phyloP scores from a whole-genome alignment of 2,797 vertebrate species.

The Hipposideros larvatus region DNA sequence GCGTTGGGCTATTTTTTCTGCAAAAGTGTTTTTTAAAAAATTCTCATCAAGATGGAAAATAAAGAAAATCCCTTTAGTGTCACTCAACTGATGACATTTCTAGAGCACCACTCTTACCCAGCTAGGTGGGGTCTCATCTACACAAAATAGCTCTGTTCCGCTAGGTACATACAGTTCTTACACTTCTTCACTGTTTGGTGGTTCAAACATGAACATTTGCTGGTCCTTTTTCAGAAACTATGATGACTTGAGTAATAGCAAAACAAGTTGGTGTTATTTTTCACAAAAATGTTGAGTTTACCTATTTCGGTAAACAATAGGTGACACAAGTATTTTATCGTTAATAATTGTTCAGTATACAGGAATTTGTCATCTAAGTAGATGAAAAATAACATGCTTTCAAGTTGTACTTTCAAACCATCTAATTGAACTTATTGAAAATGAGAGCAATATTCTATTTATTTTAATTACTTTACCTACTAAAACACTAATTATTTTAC shows the following conservation, averaged over 20 bases:
- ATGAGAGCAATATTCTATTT: background rate
- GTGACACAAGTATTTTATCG: slow-evolving; percentile 51
- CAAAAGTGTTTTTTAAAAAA: background rate
- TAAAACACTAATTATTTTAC: background rate
- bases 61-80: background rate
- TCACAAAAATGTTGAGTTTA: background rate
- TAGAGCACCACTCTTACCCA: background rate
- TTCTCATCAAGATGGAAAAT: slow-evolving; percentile 1
- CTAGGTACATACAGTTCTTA: background rate
- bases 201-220: background rate
- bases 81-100: background rate
- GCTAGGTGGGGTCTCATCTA: background rate
- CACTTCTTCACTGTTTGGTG: background rate
- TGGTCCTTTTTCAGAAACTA: background rate
- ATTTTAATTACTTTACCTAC: background rate
- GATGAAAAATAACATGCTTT: background rate
- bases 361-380: slow-evolving; percentile 18
- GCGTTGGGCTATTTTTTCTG: background rate
- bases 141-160: background rate
- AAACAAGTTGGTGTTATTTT: slow-evolving; percentile 27
- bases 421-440: background rate
- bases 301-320: background rate
- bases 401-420: background rate
- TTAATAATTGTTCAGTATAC: background rate
- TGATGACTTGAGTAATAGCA: background rate